These are phyloP conservation scores for Tauraco erythrolophus DNA, from an alignment of 2,113 vertebrate species.

Conservation along the genomic window DNA sequence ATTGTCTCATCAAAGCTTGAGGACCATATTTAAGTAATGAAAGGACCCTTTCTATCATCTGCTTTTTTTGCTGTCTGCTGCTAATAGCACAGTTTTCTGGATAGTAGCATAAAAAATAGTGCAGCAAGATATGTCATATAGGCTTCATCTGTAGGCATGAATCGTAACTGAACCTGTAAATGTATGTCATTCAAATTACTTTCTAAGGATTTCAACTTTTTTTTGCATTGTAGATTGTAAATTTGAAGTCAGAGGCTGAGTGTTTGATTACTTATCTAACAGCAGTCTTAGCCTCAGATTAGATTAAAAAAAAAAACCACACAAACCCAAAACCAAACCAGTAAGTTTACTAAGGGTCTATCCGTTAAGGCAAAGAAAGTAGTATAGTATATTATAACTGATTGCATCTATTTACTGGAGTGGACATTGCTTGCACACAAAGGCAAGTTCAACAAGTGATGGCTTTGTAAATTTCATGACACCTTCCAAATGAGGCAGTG, in stretches of 20 bases:
- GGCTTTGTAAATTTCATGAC: not conserved
- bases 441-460: not conserved
- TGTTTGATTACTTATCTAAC: not conserved
- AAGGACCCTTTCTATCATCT: not conserved
- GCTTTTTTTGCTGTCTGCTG: fast-evolving
- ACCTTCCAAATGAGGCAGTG: not conserved
- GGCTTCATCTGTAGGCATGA: not conserved
- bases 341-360: not conserved
- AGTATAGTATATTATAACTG: not conserved
- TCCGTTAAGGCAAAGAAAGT: not conserved
- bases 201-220: not conserved
- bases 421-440: not conserved
- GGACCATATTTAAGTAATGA: not conserved
- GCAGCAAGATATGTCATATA: not conserved
- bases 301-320: not conserved
- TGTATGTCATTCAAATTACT: not conserved
- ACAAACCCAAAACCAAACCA: not conserved
- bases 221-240: not conserved
- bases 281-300: not conserved
- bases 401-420: not conserved
- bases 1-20: not conserved
- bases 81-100: not conserved
- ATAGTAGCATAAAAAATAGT: not conserved
- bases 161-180: not conserved
- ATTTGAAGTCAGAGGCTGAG: not conserved